These are phyloP conservation scores for Henicopernis longicauda DNA, from an alignment of 2,113 vertebrate genomes.

Conservation along the genomic window DNA sequence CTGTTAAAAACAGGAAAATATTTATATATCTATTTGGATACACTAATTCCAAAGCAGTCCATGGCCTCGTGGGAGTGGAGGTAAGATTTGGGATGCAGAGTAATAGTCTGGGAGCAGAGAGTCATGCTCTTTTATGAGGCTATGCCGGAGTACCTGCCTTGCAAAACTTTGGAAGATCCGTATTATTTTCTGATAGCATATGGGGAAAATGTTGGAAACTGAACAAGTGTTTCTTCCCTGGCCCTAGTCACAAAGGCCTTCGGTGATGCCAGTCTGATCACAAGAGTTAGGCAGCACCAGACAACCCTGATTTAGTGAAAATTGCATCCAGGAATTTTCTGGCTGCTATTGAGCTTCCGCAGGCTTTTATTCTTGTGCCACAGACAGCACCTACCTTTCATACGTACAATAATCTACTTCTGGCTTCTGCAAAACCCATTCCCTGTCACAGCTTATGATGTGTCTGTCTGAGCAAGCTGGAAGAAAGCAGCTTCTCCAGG, in stretches of 20 bases:
- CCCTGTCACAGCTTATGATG: background rate
- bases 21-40: background rate
- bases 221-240: background rate
- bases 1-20: background rate
- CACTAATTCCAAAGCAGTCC: background rate
- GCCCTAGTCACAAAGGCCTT: background rate
- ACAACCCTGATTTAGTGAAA: background rate
- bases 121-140: background rate
- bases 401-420: background rate
- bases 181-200: background rate
- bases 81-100: background rate
- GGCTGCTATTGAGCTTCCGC: background rate
- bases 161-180: background rate
- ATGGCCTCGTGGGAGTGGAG: rapidly evolving
- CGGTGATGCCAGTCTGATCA: background rate
- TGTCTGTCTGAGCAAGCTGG: background rate
- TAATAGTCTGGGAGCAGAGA: background rate
- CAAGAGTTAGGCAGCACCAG: background rate
- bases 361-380: background rate
- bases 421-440: background rate
- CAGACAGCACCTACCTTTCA: background rate
- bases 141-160: background rate
- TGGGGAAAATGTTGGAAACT: background rate
- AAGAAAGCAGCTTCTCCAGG: background rate
- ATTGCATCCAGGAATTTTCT: background rate